Evolutionary conservation across 2,797 vertebrate genomes (phyloP), one percentile per base, ranked within the genome.

Genomic region (Oryzias dopingdopingensis): DNA sequence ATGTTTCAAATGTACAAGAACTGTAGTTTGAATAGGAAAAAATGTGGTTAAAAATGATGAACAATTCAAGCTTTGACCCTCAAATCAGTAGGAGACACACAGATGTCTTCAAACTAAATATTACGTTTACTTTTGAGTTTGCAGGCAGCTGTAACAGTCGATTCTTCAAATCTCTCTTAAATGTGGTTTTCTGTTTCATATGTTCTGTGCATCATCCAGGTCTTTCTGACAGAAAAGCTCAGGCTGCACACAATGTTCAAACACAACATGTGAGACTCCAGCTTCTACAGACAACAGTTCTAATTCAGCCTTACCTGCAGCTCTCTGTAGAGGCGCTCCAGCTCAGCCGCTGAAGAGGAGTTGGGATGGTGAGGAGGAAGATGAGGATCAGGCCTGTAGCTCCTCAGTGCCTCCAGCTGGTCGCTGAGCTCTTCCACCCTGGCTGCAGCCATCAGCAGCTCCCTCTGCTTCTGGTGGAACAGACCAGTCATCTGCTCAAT

Each of bases 391-490:
- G 92, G 84, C 14, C 96, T 94, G n/a, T 89, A 92, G 0, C 91
- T 95, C 85, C 93, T 94, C 74, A 99, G 88, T 61, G 90, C 92
- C 83, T 98, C 96, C 77, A 99, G 90, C 83, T 98, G 96, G 56
- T 93, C 88, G 41, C 92, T 95, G 52, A 99, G 92, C 65, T 96
- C 95, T 72, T 99, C 95, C 37, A 97, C 96, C 70, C 94, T 91
- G 0, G 93, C 90, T 77, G 92, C 92, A 0, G 96, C 96, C 65
- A 92, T 85, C 70, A 95, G 90, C 56, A 99, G 91, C 88, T 99
- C 96, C 60, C 92, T 89, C 91, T 98, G 96, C 86, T 98, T 99
- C 79, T 95, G 94, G 91, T 96, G 95, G 91, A 99, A 96, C 85
- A 98, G 77, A 24, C 92, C 90, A 59, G 91, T 96, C 95, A 98